Evolutionary conservation across 2,797 vertebrate species (phyloP).

Genomic region (Peromyscus attwateri): DNA sequence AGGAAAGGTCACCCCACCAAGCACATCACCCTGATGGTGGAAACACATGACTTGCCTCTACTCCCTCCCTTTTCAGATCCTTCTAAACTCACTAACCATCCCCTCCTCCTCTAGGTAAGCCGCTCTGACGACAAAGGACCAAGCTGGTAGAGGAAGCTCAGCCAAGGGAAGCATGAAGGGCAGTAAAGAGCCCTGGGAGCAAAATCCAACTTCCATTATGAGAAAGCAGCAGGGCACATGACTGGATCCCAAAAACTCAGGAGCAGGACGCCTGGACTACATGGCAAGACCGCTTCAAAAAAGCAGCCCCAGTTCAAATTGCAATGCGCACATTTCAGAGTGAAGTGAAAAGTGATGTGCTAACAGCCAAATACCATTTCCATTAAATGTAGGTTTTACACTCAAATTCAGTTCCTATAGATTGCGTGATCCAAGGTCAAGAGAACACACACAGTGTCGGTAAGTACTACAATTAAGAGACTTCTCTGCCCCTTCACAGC

Average conservation of each 20-base stretch:
- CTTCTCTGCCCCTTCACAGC: background rate
- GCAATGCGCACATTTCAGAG: background rate
- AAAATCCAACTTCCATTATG: background rate
- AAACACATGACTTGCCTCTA: background rate
- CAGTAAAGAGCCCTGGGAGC: background rate
- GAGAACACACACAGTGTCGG: background rate
- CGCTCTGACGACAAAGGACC: background rate
- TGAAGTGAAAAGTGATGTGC: background rate
- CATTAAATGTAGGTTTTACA: background rate
- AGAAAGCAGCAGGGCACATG: background rate
- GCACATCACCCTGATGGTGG: fast-evolving
- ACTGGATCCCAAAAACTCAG: background rate
- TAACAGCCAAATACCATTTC: background rate
- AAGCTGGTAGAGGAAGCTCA: background rate
- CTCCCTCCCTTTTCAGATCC: background rate
- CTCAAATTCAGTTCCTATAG: background rate
- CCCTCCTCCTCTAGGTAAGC: background rate
- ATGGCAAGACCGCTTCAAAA: background rate
- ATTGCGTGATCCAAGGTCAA: fast-evolving
- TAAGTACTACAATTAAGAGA: background rate
- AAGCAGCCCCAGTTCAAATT: background rate
- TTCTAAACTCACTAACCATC: background rate
- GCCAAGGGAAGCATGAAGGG: background rate
- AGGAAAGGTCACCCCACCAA: background rate
- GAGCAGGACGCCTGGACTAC: background rate